These are phyloP conservation scores for Pionites leucogaster DNA, from an alignment of 2,113 vertebrate genomes.

Conservation along the genomic window DNA sequence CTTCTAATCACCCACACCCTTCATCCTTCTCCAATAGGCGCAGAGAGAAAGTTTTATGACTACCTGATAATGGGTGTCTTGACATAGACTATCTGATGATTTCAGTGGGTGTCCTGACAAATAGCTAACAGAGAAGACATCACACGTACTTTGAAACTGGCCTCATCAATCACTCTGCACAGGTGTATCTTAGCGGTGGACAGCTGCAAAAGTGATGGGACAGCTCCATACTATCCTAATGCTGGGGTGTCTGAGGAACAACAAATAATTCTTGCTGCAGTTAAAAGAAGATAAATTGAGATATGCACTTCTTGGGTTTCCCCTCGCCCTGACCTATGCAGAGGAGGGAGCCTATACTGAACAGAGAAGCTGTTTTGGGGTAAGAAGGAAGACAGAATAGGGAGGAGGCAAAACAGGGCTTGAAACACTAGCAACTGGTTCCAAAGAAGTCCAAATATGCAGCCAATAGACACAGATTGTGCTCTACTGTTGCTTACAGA, in stretches of 20 bases:
- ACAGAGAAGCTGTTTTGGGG: neutral
- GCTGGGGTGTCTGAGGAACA: neutral
- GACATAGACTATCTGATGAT: neutral
- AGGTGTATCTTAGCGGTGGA: rapidly evolving
- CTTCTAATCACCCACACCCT: neutral
- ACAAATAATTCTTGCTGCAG: neutral
- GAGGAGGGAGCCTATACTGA: neutral
- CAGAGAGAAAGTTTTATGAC: neutral
- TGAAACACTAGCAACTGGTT: neutral
- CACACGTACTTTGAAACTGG: rapidly evolving
- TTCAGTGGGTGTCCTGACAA: neutral
- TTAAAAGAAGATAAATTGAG: neutral
- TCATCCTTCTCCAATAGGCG: neutral
- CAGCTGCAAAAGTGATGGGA: neutral
- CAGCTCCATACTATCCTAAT: neutral
- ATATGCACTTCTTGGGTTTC: neutral
- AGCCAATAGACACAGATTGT: neutral
- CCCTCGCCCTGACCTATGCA: neutral
- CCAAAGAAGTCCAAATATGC: neutral
- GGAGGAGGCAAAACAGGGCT: neutral
- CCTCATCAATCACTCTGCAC: neutral
- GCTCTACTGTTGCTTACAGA: neutral
- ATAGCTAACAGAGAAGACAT: neutral
- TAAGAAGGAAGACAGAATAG: neutral
- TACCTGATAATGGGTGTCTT: neutral